Conservation (phyloP, 2,113 vertebrate genomes). For the Elaphurus davidianus region DNA sequence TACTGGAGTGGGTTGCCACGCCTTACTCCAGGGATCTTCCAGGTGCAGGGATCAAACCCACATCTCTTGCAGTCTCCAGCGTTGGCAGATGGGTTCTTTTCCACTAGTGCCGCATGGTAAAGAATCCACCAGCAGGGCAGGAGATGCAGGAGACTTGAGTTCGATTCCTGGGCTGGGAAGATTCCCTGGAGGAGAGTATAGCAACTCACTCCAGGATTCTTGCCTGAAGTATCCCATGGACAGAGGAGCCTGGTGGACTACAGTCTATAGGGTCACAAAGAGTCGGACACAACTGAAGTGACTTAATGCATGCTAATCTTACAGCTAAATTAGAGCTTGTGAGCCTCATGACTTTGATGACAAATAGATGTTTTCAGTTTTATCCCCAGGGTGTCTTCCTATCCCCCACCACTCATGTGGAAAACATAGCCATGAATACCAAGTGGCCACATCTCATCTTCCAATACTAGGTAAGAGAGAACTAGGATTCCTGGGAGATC, state of each 20-base stretch:
- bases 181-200: background rate
- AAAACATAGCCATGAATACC: accelerated
- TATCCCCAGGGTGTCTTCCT: background rate
- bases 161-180: background rate
- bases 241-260: background rate
- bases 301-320: background rate
- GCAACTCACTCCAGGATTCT: background rate
- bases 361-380: background rate
- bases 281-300: background rate
- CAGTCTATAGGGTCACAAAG: background rate
- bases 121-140: background rate
- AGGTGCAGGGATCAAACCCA: background rate
- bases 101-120: background rate
- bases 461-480: background rate
- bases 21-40: background rate
- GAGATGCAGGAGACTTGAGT: background rate
- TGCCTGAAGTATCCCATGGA: background rate
- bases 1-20: background rate
- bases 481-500: background rate
- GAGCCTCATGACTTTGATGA: background rate
- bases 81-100: background rate
- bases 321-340: background rate
- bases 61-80: background rate
- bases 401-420: accelerated
- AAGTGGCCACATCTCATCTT: background rate